Conservation (phyloP, 1,140 invertebrate species). For the Diorhabda carinulata region DNA sequence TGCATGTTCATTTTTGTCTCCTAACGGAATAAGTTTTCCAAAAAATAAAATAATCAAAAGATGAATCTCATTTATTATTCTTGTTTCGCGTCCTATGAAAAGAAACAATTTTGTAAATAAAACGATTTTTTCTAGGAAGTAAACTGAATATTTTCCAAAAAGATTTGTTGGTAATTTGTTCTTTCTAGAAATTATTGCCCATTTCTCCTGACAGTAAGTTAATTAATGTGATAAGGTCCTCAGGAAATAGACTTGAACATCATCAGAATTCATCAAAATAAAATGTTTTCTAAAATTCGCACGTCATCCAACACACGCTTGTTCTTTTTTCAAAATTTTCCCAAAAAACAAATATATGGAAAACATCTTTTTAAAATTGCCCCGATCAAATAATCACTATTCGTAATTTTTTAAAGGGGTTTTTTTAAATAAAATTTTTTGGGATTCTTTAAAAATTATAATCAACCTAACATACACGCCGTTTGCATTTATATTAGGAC, state of each 20-base stretch:
- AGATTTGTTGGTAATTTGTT: slow-evolving; percentile 2
- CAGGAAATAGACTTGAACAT: slow-evolving; percentile 45
- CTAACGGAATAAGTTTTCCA: slow-evolving; percentile 13
- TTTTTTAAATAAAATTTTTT: no score
- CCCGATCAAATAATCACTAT: no score
- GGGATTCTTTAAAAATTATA: no score
- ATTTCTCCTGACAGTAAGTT: slow-evolving; percentile 30
- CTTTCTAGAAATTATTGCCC: not conserved
- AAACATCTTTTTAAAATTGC: no score
- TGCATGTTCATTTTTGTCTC: slow-evolving; percentile 31
- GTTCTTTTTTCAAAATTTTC: not conserved
- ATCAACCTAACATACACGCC: not conserved
- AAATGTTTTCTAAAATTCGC: slow-evolving; percentile 27
- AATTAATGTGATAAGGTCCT: slow-evolving; percentile 44
- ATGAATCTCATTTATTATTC: slow-evolving; percentile 33
- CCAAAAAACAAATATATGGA: not conserved
- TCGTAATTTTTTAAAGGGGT: no score
- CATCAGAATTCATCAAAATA: slow-evolving; percentile 36
- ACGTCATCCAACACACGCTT: not conserved
- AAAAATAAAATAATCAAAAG: slow-evolving; percentile 22
- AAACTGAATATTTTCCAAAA: no score
- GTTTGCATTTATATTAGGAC: slow-evolving; percentile 27
- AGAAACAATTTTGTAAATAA: slow-evolving; percentile 4
- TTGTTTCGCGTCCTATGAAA: slow-evolving; percentile 13
- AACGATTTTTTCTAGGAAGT: not conserved